Base-by-base conservation (phyloP, 2,113 vertebrate species). In the Morone saxatilis region DNA sequence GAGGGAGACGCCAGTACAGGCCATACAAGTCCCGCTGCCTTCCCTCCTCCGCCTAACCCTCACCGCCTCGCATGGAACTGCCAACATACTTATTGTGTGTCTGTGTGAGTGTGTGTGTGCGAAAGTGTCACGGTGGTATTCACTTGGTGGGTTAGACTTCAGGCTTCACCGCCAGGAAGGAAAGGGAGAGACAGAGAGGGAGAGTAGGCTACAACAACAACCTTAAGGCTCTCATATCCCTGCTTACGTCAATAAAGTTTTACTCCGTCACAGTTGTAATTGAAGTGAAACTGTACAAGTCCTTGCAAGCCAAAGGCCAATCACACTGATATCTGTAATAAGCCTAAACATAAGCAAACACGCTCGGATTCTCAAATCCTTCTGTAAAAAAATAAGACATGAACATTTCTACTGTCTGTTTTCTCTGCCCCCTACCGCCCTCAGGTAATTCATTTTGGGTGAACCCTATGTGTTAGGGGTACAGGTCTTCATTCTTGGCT, bases 1-100 rank as follows among this genome's bases (percentile, higher is more conserved):
- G 91, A 86, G 74, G 88, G 88, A 92, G 93, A 92, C 91, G 93
- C 93, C 94, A 88, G 90, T 83, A 91, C 88, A 94, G 92, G 90
- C 94, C 89, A 94, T 92, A 88, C 94, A 88, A 94, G 91, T 93
- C 93, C 91, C 81, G 48, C 93, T 88, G 89, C 86, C 79, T 90
- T 78, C 61, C 91, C 91, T 91, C 85, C 85, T 88, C 91, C 83
- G 81, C 88, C 92, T 92, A 81, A 86, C 86, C 87, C 88, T 91
- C 91, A 87, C 88, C 83, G 89, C 89, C 90, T 92, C 89, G 63
- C 91, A 89, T 88, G 86, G 88, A 94, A 87, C 93, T 92, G 89
- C 91, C 93, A 91, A 86, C 91, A 93, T 81, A 63, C 86, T 91
- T 60, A 47, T 65, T 43, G 31, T 71, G 86, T 79, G 54, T 50